Evolutionary conservation across 2,888 invertebrate genomes (phyloP).

Genomic region (Rhingia rostrata): DNA sequence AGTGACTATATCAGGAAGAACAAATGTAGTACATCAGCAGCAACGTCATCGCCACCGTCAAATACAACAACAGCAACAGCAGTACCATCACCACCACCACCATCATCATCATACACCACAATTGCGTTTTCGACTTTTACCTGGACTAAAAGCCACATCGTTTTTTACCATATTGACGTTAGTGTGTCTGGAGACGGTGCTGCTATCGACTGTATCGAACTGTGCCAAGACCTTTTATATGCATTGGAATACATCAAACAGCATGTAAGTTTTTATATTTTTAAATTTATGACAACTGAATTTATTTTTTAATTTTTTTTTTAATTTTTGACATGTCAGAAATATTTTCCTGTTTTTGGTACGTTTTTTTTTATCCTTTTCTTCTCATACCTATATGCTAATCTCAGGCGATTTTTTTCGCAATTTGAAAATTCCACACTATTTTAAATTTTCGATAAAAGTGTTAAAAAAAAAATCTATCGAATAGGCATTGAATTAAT

Average conservation of each 20-base stretch:
- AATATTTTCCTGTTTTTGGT: no score
- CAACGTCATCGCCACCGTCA: constrained; percentile 40
- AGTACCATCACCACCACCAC: constrained; percentile 55
- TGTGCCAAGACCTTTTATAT: constrained; percentile 93
- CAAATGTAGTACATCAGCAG: constrained; percentile 52
- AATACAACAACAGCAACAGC: constrained; percentile 48
- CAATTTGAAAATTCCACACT: no score
- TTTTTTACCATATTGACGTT: constrained; percentile 84
- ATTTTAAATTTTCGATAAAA: no score
- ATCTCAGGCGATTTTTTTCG: no score
- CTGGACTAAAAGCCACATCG: constrained; percentile 83
- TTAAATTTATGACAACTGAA: not conserved
- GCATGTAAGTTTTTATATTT: constrained; percentile 84
- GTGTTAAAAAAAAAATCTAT: no score
- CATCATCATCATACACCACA: constrained; percentile 72
- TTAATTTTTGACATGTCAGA: constrained; percentile 40
- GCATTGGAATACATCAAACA: constrained; percentile 95
- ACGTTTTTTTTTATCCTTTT: no score
- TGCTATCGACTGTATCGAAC: constrained; percentile 86
- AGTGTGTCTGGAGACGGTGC: constrained; percentile 85
- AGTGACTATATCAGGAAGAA: constrained; percentile 28
- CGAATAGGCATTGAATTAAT: no score
- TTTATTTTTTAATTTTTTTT: not conserved
- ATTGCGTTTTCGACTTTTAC: constrained; percentile 79
- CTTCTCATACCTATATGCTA: no score